Base-by-base conservation (phyloP, 2,888 invertebrate species). In the Fragum whitleyi region DNA sequence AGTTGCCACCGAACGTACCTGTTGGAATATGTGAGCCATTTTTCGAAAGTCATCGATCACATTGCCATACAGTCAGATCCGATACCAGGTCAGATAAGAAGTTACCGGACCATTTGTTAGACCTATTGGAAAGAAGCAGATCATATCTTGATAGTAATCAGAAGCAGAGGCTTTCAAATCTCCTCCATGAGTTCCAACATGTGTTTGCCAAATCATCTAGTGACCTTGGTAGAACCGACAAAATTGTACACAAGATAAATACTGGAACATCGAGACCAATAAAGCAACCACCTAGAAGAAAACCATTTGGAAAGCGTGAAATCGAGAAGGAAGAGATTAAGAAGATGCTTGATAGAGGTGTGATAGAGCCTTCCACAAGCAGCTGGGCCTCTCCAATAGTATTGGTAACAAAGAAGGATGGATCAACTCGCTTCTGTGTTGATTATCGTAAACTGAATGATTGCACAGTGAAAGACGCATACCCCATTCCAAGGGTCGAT, bases 401-500 rank as follows among this genome's bases (percentile, higher is more conserved):
- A n/a, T n/a, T n/a, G n/a, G n/a, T n/a, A n/a, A n/a, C n/a, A n/a
- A n/a, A n/a, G n/a, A n/a, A 85, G 42, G 79, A 80, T 73, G 86
- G 81, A 9, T 61, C 53, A 11, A 69, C 61, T 0, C 21, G 85
- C 19, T 74, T 85, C 6, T 85, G 80, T 42, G 74, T 67, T 19
- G 77, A 77, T 59, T 73, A 77, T 59, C 32, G 77, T 23, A 72
- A 61, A 42, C 29, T 77, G 9, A 77, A 77, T 65, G 71, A 70
- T 5, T 65, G 70, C 26, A 71, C 71, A 36, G 55, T 62, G 3
- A 62, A 62, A 51, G 77, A 65, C 28, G 70, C 71, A 28, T 77
- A 77, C 23, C 71, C 77, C n/a, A 14, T 86, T 19, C 84, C 86
- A 26, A 36, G 81, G 16, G 76, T 79, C 6, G 71, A 79, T 74